Percentiles rank a stretch among this genome's conserved stretches.
Conservation (phyloP, 2,797 vertebrate genomes). For the Harpagifer antarcticus region DNA sequence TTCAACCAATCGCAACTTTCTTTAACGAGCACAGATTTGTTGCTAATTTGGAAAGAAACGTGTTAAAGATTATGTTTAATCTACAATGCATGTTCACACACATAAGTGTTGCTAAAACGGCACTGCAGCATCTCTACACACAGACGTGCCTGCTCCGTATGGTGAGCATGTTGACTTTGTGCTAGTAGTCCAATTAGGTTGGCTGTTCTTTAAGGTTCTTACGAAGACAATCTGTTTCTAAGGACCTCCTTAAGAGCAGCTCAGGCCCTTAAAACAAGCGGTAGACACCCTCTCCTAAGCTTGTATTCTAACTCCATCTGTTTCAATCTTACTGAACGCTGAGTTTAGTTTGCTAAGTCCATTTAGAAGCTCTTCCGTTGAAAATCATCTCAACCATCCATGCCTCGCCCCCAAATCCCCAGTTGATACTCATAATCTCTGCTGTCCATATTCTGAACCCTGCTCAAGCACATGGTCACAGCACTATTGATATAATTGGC, state of each 20-base stretch:
- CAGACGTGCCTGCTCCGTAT: slow-evolving; percentile 11
- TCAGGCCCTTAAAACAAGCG: slow-evolving; percentile 73
- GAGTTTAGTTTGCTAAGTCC: slow-evolving; percentile 52
- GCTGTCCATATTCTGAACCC: slow-evolving; percentile 53
- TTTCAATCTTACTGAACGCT: slow-evolving; percentile 47
- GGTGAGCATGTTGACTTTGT: slow-evolving; percentile 41
- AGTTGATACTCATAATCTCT: slow-evolving; percentile 62
- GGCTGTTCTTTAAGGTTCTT: slow-evolving; percentile 75
- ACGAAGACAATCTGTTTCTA: slow-evolving; percentile 76
- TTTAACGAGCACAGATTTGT: slow-evolving; percentile 54
- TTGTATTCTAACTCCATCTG: slow-evolving; percentile 71
- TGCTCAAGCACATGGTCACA: slow-evolving; percentile 37
- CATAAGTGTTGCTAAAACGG: slow-evolving; percentile 7
- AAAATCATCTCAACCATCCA: slow-evolving; percentile 42
- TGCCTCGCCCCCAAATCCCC: slow-evolving; percentile 53
- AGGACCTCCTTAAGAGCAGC: slow-evolving; percentile 72
- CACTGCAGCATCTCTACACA: neutral
- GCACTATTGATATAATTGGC: slow-evolving; percentile 57
- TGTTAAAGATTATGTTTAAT: slow-evolving; percentile 36
- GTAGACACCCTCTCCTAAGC: slow-evolving; percentile 66
- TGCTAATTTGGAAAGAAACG: slow-evolving; percentile 24
- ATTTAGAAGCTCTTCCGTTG: slow-evolving; percentile 35
- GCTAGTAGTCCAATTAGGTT: slow-evolving; percentile 73
- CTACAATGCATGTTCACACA: slow-evolving; percentile 6
- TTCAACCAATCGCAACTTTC: slow-evolving; percentile 55